Base-by-base conservation (phyloP, 35 echinoderm and acorn worm species). In the Stichopus chloronotus region DNA sequence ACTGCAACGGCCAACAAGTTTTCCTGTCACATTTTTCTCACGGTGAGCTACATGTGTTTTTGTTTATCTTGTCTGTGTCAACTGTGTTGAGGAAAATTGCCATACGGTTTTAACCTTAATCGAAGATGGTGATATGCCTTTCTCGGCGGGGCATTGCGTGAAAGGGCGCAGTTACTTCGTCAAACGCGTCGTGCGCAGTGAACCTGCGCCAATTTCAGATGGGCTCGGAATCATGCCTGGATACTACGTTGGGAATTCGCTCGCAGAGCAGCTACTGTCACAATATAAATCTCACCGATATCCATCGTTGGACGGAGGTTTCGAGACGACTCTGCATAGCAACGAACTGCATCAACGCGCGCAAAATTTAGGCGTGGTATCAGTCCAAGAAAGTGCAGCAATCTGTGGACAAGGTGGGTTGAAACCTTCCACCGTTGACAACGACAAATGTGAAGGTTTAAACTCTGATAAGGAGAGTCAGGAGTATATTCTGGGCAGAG, bases 281-380 rank as follows among this genome's bases (percentile, higher is more conserved):
- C 57, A 88, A 60, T 88, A 88, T 57, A 17, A 88, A 22, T 60
- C 4, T 7, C 57, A 25, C 6, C 57, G 61, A 17, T 60, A 69
- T 25, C 2, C 58, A 52, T 61, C 9, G 43, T 25, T 88, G 23
- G 86, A 88, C 9, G 25, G 17, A 60, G 22, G 55, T 54, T 4
- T 58, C 12, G 9, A 56, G 52, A 52, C 80, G 4, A 17, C 9
- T n/a, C 57, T 57, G 2, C 16, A 16, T 6, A 69, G 61, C 16
- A 88, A 88, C 61, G 86, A 88, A 69, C 22, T 88, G 21, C 59
- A 88, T 57, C 86, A 88, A 65, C 57, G 61, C 20, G 86, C 86
- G 4, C 86, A 88, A 24, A 88, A 6, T 88, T 69, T 88, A 25
- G 86, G 86, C 53, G 58, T 88, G 25, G 19, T 88, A 20, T 88